Conservation (phyloP, 2,888 invertebrate species). For the Lasius platythorax region DNA sequence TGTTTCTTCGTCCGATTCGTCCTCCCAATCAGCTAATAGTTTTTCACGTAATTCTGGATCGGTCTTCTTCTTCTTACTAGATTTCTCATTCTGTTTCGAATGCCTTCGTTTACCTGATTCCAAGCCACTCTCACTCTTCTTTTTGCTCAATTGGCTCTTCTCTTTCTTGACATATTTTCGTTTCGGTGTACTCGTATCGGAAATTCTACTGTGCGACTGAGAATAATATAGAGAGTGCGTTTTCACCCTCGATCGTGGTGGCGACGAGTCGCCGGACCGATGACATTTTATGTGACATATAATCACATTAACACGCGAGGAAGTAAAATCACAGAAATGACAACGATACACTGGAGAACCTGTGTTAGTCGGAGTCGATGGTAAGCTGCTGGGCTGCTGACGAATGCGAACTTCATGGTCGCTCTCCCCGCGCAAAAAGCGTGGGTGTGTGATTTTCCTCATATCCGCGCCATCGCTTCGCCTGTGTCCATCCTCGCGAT, state of each 20-base stretch:
- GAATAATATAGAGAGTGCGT: constrained; percentile 58
- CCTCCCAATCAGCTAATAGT: constrained; percentile 93
- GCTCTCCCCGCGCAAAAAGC: constrained; percentile 84
- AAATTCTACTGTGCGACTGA: constrained; percentile 71
- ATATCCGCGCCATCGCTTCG: constrained; percentile 74
- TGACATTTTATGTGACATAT: constrained; percentile 92
- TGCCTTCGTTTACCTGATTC: constrained; percentile 82
- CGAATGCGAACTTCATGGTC: constrained; percentile 90
- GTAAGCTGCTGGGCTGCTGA: constrained; percentile 86
- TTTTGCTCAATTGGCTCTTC: constrained; percentile 77
- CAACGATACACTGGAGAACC: constrained; percentile 87
- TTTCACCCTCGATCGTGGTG: constrained; percentile 76
- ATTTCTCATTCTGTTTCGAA: constrained; percentile 79
- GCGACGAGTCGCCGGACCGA: constrained; percentile 86
- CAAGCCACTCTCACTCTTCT: constrained; percentile 81
- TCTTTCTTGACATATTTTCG: constrained; percentile 86
- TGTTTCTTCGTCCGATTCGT: constrained; percentile 87
- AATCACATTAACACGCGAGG: constrained; percentile 91
- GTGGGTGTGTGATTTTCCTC: constrained; percentile 86
- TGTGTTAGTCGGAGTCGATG: constrained; percentile 76
- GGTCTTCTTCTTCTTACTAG: constrained; percentile 87
- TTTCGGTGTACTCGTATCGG: constrained; percentile 80
- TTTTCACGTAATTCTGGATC: constrained; percentile 90
- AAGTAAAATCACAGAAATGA: constrained; percentile 89
- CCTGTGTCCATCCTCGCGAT: constrained; percentile 75